Conservation (phyloP, 2,113 vertebrate genomes). For the Chlorodrepanis virens region DNA sequence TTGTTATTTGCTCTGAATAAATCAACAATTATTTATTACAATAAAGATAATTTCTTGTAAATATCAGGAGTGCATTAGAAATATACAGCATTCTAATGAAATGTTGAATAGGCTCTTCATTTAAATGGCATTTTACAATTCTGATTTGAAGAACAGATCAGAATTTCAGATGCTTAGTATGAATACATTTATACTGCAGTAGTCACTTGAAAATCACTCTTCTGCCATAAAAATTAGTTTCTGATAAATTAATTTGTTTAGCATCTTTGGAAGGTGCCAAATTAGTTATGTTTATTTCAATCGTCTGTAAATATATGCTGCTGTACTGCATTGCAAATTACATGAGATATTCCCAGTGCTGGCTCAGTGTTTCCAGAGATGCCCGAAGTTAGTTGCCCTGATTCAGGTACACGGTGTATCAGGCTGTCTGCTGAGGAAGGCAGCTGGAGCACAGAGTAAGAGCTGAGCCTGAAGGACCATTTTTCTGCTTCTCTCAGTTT, state of each 20-base stretch:
- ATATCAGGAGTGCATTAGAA: neutral
- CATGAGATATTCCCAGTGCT: neutral
- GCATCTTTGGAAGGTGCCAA: neutral
- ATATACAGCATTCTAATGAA: neutral
- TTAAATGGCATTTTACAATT: neutral
- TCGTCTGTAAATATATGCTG: neutral
- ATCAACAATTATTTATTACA: neutral
- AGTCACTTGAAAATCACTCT: neutral
- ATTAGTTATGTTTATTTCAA: neutral
- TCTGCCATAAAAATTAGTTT: neutral
- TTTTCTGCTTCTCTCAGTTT: neutral
- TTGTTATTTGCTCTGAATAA: neutral
- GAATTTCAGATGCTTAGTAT: neutral
- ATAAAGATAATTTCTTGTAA: neutral
- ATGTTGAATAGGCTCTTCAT: neutral
- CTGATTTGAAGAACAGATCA: neutral
- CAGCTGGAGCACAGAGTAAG: neutral
- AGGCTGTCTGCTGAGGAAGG: neutral
- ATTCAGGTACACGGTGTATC: neutral
- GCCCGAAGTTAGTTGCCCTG: neutral
- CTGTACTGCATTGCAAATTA: neutral
- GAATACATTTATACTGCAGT: neutral
- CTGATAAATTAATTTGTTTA: neutral
- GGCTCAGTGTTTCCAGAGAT: neutral
- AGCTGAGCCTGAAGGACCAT: neutral